Evolutionary conservation across 2,888 invertebrate species (phyloP), one percentile per base, ranked within the genome.

Genomic region (Lycocerus yunnanus): DNA sequence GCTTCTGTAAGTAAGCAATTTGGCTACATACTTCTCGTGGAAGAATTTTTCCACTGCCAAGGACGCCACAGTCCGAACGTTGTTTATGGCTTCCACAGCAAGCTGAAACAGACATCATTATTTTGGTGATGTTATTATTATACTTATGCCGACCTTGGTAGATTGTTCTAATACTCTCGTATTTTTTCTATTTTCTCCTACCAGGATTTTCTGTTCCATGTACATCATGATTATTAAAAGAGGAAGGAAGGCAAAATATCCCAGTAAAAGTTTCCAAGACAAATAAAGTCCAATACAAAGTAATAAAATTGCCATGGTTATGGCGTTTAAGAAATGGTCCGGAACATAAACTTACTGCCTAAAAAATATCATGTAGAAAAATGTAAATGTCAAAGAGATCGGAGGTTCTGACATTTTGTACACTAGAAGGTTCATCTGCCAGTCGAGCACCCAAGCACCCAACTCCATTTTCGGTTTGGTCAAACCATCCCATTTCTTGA

Each of bases 21-120:
- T 89, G 0, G 85, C 85, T 3, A 90, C 89, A 83, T 94, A 95
- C 70, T 91, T 89, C 0, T 86, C 80, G 27, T 91, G 89, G 86
- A 95, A 94, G 24, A 89, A 89, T 16, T 90, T 88, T 85, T 95
- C 95, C 24, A 92, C 88, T 1, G 93, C 92, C 16, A 94, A 85
- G 0, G 93, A 92, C 0, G 91, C 93, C 0, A 94, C 94, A 1
- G 95, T 95, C 60, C 94, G 89, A 4, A 94, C 92, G 81, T 94
- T 94, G 6, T 92, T 90, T 1, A 95, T 93, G 1, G 93, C 93
- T 85, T 95, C 95, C n/a, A 94, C 93, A 4, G 94, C 93, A 73
- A 93, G 88, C 92, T 66, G 14, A n/a, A 13, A n/a, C 0, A 11
- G 27, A n/a, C 1, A 8, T 43, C 27, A n/a, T n/a, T 43, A n/a